Conservation (phyloP, 2,797 vertebrate genomes). For the Steatocranus sp. region DNA sequence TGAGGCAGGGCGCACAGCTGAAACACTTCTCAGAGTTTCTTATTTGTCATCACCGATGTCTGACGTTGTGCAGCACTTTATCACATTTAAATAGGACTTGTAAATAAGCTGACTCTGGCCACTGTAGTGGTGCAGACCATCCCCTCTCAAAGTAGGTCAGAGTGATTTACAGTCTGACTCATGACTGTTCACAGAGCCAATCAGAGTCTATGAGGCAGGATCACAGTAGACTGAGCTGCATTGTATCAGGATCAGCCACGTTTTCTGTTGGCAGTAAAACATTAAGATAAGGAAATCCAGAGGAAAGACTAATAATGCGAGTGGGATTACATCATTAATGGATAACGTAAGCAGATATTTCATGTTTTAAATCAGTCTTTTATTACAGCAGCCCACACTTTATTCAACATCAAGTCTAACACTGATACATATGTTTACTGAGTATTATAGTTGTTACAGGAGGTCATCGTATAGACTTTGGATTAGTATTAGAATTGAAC, state of each 20-base stretch:
- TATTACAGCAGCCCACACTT: background rate
- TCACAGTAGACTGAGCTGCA: background rate
- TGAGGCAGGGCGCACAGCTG: fast-evolving
- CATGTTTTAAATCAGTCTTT: background rate
- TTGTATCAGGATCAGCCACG: background rate
- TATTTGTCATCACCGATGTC: fast-evolving
- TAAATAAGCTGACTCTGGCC: background rate
- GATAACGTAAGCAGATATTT: background rate
- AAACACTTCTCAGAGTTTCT: background rate
- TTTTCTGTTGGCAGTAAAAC: background rate
- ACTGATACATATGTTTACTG: background rate
- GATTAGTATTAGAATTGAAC: background rate
- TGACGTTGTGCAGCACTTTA: background rate
- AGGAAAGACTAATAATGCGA: background rate
- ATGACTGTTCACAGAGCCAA: background rate
- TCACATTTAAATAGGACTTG: background rate
- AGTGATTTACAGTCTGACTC: background rate
- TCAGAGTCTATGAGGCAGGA: background rate
- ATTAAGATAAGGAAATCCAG: background rate
- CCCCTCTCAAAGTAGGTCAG: background rate
- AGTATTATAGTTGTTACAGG: background rate
- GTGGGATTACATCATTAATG: background rate
- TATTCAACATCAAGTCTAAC: background rate
- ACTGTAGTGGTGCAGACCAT: background rate
- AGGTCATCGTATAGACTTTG: background rate